Conservation (phyloP, 2,888 invertebrate genomes). For the Thecocarcelia acutangulata region DNA sequence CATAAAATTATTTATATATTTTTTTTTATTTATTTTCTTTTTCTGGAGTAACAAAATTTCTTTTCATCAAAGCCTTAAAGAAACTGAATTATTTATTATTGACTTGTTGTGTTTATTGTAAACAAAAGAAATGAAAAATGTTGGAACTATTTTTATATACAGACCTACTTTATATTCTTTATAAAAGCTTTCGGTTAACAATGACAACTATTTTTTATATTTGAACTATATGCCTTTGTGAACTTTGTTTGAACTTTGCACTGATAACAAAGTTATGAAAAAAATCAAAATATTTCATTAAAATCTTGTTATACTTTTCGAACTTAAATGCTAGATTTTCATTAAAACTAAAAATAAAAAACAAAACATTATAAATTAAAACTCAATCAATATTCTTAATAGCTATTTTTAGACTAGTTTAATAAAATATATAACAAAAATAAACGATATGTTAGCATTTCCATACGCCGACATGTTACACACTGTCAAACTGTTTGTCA, state of each 20-base stretch:
- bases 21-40: neutral
- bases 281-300: conserved; percentile 33
- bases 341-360: conserved; percentile 19
- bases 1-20: no score
- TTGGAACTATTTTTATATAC: conserved; percentile 39
- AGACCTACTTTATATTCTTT: conserved; percentile 52
- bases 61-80: no score
- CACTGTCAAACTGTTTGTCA: no score
- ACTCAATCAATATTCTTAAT: neutral
- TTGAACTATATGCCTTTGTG: neutral
- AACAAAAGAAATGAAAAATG: conserved; percentile 3
- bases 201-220: conserved; percentile 6
- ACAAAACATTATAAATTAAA: conserved; percentile 16
- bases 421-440: conserved; percentile 1
- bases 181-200: neutral
- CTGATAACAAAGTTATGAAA: neutral
- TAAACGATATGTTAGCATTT: conserved; percentile 22
- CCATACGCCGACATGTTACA: neutral
- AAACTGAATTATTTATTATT: no score
- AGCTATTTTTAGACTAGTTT: no score
- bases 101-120: neutral
- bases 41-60: neutral
- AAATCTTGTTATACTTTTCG: conserved; percentile 39
- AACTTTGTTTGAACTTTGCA: conserved; percentile 2
- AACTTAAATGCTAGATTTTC: conserved; percentile 1